phyloP scores from a whole-genome alignment of 2,888 invertebrate genomes.

The Coenonympha glycerion region DNA sequence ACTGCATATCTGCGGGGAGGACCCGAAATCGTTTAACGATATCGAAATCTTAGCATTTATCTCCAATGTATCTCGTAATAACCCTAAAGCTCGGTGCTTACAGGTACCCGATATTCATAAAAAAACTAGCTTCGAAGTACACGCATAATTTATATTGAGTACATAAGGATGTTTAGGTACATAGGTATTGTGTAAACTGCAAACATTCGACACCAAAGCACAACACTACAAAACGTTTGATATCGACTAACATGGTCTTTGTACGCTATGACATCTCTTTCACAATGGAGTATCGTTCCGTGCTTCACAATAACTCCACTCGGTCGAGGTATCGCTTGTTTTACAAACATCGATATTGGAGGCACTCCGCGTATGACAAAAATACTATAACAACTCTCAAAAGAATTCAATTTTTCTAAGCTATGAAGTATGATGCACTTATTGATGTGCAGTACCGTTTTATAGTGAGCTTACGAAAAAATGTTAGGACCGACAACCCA shows the following conservation, averaged over 20 bases:
- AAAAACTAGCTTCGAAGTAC: too few relatives aligned
- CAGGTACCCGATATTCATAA: too few relatives aligned
- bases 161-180: too few relatives aligned
- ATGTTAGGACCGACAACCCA: too few relatives aligned
- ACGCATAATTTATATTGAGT: too few relatives aligned
- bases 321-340: slow-evolving; percentile 38
- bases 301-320: slow-evolving; percentile 37
- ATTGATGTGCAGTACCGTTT: too few relatives aligned
- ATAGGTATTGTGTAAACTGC: slow-evolving; percentile 6
- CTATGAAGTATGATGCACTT: not conserved
- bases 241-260: slow-evolving; percentile 20
- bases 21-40: too few relatives aligned
- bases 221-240: slow-evolving; percentile 5
- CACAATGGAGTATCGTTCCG: slow-evolving; percentile 34
- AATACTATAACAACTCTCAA: not conserved
- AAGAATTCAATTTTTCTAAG: not conserved
- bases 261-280: slow-evolving; percentile 28
- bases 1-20: too few relatives aligned
- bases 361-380: not conserved
- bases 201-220: slow-evolving; percentile 11
- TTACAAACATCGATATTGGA: slow-evolving; percentile 30
- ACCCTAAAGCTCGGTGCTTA: too few relatives aligned
- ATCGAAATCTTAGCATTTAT: too few relatives aligned
- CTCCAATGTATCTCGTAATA: too few relatives aligned
- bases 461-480: too few relatives aligned